Conservation (phyloP, 1,140 invertebrate species). For the Steinernema khuongi region DNA sequence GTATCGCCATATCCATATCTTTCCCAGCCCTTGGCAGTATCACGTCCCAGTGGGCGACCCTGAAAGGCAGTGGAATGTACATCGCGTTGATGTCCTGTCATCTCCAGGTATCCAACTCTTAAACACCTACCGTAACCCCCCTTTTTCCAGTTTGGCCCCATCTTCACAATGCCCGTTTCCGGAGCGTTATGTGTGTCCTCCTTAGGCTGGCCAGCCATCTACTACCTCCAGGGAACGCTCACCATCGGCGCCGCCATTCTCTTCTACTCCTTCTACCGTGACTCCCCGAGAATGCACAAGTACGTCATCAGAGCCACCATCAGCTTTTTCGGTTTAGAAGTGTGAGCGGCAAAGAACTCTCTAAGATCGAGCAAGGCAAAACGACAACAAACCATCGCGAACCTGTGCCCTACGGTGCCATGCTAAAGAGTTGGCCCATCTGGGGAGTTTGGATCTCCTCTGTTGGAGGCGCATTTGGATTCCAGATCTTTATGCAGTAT, state of each 20-base stretch:
- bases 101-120: slow-evolving; percentile 22
- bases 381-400: slow-evolving; percentile 11
- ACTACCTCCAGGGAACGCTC: slow-evolving; percentile 34
- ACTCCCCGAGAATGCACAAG: slow-evolving; percentile 32
- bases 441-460: slow-evolving; percentile 34
- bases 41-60: slow-evolving; percentile 24
- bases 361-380: slow-evolving; percentile 18
- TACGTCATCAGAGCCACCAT: slow-evolving; percentile 3
- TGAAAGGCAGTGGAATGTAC: slow-evolving; percentile 27
- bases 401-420: slow-evolving; percentile 38
- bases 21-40: slow-evolving; percentile 27
- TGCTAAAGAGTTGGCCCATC: slow-evolving; percentile 33
- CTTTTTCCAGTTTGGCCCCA: slow-evolving; percentile 20
- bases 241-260: slow-evolving; percentile 18
- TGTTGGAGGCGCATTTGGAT: slow-evolving; percentile 29
- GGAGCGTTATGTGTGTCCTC: slow-evolving; percentile 40
- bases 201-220: slow-evolving; percentile 38
- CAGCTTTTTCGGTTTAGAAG: not conserved
- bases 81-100: slow-evolving; percentile 27
- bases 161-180: slow-evolving; percentile 45
- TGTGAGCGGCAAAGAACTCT: slow-evolving; percentile 9
- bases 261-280: slow-evolving; percentile 34
- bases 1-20: slow-evolving; percentile 22
- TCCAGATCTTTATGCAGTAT: slow-evolving; percentile 50
- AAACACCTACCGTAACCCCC: not conserved